Evolutionary conservation across 2,888 invertebrate genomes (phyloP).

Genomic region (Drosophila antonietae): DNA sequence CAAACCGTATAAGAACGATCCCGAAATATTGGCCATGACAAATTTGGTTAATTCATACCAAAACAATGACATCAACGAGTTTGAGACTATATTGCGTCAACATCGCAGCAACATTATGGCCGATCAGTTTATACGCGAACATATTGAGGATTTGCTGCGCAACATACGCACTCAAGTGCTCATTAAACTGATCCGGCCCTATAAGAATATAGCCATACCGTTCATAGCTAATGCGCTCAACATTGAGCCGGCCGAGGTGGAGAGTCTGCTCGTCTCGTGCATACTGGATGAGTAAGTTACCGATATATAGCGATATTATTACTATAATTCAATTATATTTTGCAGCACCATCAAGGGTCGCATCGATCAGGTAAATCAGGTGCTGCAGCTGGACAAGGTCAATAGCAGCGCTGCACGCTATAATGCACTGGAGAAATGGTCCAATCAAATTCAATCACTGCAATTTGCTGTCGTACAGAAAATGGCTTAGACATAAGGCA

Average conservation of each 20-base stretch:
- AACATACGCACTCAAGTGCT: slow-evolving; percentile 99
- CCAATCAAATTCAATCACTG: slow-evolving; percentile 93
- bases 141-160: slow-evolving; percentile 97
- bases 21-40: slow-evolving; percentile 99
- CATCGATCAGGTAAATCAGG: slow-evolving; percentile 97
- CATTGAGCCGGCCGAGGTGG: slow-evolving; percentile 97
- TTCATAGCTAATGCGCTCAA: slow-evolving; percentile 98
- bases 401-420: slow-evolving; percentile 94
- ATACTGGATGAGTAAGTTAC: slow-evolving; percentile 96
- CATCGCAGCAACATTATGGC: slow-evolving; percentile 99
- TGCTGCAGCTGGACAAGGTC: slow-evolving; percentile 93
- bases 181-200: slow-evolving; percentile 98
- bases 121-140: slow-evolving; percentile 99
- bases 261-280: slow-evolving; percentile 97
- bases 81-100: slow-evolving; percentile 97
- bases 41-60: slow-evolving; percentile 98
- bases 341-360: slow-evolving; percentile 92
- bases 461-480: slow-evolving; percentile 96
- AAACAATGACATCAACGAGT: slow-evolving; percentile 99
- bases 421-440: slow-evolving; percentile 98
- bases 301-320: not conserved
- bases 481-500: slow-evolving; percentile 89
- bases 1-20: slow-evolving; percentile 99
- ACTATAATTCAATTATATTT: not conserved
- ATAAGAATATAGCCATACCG: slow-evolving; percentile 98